Evolutionary conservation across 2,113 vertebrate species (phyloP).

Genomic region (Pachyramphus minor): DNA sequence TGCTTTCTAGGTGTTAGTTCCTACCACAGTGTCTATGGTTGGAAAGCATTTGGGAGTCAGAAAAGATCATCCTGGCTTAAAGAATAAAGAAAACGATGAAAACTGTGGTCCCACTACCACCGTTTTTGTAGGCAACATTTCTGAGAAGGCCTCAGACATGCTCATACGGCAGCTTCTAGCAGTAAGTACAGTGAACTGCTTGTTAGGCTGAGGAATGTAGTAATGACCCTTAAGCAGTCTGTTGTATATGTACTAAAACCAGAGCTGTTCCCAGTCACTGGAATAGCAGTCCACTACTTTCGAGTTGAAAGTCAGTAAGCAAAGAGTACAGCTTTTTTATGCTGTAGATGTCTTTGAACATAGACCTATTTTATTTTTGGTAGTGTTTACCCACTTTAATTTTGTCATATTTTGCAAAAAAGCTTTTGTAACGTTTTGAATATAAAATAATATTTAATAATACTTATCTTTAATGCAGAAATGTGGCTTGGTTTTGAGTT

Average conservation of each 20-base stretch:
- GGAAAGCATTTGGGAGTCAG: slow-evolving; percentile 87
- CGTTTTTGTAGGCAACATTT: slow-evolving; percentile 98
- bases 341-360: neutral
- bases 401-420: neutral
- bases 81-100: slow-evolving; percentile 86
- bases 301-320: neutral
- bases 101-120: slow-evolving; percentile 94
- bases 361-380: neutral
- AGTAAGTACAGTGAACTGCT: slow-evolving; percentile 74
- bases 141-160: slow-evolving; percentile 98
- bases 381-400: neutral
- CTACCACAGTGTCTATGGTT: slow-evolving; percentile 87
- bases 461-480: slow-evolving; percentile 77
- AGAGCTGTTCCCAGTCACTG: neutral
- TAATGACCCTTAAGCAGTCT: neutral
- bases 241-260: neutral
- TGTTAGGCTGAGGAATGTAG: neutral
- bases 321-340: neutral
- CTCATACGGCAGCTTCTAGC: slow-evolving; percentile 95
- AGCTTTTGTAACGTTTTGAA: neutral
- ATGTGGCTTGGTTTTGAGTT: slow-evolving; percentile 98
- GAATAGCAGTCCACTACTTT: neutral
- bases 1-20: slow-evolving; percentile 84
- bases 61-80: slow-evolving; percentile 82
- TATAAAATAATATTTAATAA: neutral